Evolutionary conservation across 2,113 vertebrate genomes (phyloP).

Genomic region (Dasyornis broadbenti): DNA sequence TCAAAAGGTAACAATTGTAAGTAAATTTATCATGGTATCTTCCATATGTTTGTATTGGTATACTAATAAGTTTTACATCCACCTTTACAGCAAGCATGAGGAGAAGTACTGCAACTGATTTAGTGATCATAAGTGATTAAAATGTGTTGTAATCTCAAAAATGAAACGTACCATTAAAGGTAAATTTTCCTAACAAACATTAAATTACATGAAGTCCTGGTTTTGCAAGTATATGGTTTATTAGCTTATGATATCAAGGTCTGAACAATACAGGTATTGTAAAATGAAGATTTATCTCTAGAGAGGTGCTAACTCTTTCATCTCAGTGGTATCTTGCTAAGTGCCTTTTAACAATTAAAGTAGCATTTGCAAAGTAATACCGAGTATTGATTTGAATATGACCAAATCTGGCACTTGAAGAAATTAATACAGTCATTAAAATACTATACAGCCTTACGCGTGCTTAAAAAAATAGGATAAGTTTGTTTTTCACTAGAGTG

Average conservation of each 20-base stretch:
- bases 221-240: neutral
- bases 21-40: neutral
- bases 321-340: neutral
- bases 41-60: neutral
- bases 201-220: neutral
- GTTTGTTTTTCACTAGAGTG: neutral
- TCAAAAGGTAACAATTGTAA: neutral
- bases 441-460: neutral
- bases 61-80: neutral
- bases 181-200: neutral
- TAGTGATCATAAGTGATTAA: neutral
- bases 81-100: neutral
- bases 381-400: conserved; percentile 6
- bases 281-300: neutral
- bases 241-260: neutral
- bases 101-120: neutral
- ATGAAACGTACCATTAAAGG: neutral
- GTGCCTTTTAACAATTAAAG: neutral
- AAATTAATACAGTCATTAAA: neutral
- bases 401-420: neutral
- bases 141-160: neutral
- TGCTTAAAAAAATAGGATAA: neutral
- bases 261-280: neutral
- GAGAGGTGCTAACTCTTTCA: neutral
- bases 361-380: conserved; percentile 15